Conservation (phyloP, 2,797 vertebrate species). For the Oryzias dopingdopingensis region DNA sequence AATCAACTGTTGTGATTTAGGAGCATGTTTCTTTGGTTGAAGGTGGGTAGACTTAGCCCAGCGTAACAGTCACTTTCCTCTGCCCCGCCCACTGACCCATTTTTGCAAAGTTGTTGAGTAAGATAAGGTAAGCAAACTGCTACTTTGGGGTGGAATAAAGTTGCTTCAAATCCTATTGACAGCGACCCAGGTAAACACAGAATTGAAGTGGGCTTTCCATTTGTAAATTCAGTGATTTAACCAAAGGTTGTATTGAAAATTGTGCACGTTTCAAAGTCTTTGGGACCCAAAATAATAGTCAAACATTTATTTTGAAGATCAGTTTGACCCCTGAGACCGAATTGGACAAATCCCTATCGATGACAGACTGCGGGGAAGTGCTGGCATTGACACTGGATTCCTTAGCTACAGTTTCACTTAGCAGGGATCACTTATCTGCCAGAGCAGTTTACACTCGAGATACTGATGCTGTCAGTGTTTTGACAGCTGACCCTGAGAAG, state of each 20-base stretch:
- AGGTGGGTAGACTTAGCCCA: too few species aligned
- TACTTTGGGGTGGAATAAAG: too few species aligned
- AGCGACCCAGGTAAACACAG: too few species aligned
- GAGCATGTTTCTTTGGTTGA: too few species aligned
- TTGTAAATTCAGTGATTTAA: too few species aligned
- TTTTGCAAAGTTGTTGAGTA: too few species aligned
- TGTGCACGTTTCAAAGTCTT: slow-evolving; percentile 33
- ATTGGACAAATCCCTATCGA: slow-evolving; percentile 43
- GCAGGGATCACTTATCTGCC: slow-evolving; percentile 61
- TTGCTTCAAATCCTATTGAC: too few species aligned
- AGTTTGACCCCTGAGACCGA: slow-evolving; percentile 62
- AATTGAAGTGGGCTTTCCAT: too few species aligned
- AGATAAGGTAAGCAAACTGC: too few species aligned
- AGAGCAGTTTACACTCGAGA: slow-evolving; percentile 56
- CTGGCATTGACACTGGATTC: slow-evolving; percentile 59
- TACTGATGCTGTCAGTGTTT: slow-evolving; percentile 44
- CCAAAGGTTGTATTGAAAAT: neutral
- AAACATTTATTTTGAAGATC: slow-evolving; percentile 65
- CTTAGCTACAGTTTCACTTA: slow-evolving; percentile 56
- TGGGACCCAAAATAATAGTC: slow-evolving; percentile 30
- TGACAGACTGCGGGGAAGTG: slow-evolving; percentile 38
- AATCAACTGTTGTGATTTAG: too few species aligned
- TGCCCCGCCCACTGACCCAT: too few species aligned
- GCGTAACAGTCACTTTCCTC: too few species aligned
- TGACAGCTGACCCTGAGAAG: slow-evolving; percentile 51